phyloP scores from a whole-genome alignment of 2,797 vertebrate genomes.

The Octomys mimax region DNA sequence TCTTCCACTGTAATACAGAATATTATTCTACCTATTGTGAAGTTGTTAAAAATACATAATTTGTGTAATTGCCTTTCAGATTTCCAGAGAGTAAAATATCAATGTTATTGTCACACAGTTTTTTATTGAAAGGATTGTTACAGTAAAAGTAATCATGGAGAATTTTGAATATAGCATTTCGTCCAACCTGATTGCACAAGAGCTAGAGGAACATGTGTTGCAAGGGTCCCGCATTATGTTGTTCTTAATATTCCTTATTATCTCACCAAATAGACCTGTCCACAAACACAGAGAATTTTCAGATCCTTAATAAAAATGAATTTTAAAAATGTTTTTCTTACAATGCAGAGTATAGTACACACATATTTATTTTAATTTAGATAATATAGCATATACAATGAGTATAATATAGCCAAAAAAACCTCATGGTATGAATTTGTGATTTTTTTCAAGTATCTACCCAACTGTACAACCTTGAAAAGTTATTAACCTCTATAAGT shows the following conservation, averaged over 20 bases:
- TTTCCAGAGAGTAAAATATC: slow-evolving; percentile 27
- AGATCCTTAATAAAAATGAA: not conserved
- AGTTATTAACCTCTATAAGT: not conserved
- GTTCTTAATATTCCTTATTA: not conserved
- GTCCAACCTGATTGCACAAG: not conserved
- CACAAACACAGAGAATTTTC: not conserved
- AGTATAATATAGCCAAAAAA: not conserved
- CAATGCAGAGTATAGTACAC: not conserved
- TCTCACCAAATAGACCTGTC: not conserved
- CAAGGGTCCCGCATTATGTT: not conserved
- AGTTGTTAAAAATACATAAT: not conserved
- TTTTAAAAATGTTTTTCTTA: not conserved
- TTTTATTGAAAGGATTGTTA: not conserved
- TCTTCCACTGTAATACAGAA: not conserved
- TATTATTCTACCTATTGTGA: not conserved
- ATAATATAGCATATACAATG: not conserved
- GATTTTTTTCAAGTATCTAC: not conserved
- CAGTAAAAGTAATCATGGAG: not conserved
- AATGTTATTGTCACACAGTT: not conserved
- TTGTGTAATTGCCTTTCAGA: not conserved
- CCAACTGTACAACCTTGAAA: not conserved
- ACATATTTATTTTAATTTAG: not conserved
- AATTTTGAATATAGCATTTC: not conserved
- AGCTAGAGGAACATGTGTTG: not conserved
- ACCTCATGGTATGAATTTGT: not conserved